These are phyloP conservation scores for Spheniscus mendiculus DNA, from an alignment of 2,113 vertebrate species.

Conservation along the genomic window DNA sequence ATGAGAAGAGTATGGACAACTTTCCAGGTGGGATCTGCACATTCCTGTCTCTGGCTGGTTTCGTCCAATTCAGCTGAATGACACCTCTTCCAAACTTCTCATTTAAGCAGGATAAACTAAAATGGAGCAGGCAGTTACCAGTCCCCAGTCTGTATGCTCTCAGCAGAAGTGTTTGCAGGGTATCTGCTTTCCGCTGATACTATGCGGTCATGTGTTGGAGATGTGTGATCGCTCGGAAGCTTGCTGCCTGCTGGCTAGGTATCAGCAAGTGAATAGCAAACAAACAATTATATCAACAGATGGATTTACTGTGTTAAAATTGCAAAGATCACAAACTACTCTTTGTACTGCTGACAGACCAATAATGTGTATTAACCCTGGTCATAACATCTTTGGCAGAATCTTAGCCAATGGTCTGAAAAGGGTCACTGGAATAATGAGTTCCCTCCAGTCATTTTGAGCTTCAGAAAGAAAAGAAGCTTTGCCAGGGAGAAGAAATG, in stretches of 20 bases:
- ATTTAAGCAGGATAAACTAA: neutral
- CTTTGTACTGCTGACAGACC: neutral
- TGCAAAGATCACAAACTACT: neutral
- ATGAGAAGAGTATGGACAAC: neutral
- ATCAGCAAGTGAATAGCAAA: neutral
- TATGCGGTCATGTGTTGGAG: neutral
- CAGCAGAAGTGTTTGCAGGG: neutral
- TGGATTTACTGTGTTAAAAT: neutral
- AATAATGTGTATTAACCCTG: neutral
- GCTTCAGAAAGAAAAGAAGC: neutral
- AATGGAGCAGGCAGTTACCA: neutral
- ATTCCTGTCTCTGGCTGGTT: neutral
- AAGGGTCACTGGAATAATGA: neutral
- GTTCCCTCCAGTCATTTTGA: neutral
- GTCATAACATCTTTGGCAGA: neutral
- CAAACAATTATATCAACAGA: neutral
- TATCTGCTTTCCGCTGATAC: neutral
- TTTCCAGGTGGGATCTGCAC: neutral
- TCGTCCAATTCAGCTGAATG: neutral
- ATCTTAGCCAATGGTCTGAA: neutral
- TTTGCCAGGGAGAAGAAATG: neutral
- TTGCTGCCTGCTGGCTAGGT: neutral
- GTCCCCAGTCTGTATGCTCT: neutral
- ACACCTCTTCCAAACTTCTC: neutral
- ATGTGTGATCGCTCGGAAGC: neutral